Conservation (phyloP, 2,113 vertebrate genomes). For the Cyanistes caeruleus region DNA sequence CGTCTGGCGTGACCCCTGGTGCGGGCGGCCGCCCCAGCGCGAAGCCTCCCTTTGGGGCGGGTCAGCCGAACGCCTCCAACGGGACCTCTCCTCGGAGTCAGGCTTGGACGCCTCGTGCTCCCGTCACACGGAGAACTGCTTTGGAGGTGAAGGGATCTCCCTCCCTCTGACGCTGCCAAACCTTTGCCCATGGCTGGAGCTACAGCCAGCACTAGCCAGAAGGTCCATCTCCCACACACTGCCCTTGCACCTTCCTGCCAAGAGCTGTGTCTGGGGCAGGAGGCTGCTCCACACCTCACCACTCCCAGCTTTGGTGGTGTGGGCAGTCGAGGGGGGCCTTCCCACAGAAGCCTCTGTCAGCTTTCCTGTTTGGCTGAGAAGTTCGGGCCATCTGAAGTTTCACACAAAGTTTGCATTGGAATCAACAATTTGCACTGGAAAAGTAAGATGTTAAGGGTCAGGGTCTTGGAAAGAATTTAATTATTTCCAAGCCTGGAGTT, state of each 20-base stretch:
- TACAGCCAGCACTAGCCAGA: not conserved
- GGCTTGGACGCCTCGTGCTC: not conserved
- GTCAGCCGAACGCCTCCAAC: not conserved
- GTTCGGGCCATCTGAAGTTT: not conserved
- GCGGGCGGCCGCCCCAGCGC: too few species aligned
- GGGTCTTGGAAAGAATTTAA: not conserved
- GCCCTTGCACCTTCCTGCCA: not conserved
- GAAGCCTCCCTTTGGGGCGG: too few species aligned
- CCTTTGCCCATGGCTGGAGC: not conserved
- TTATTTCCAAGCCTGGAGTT: not conserved
- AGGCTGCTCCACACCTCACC: not conserved
- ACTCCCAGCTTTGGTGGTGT: accelerated
- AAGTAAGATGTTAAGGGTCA: not conserved
- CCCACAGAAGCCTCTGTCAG: not conserved
- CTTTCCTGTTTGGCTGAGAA: not conserved
- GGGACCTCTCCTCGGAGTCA: accelerated
- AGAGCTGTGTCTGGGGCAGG: accelerated
- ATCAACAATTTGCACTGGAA: not conserved
- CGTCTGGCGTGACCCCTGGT: accelerated
- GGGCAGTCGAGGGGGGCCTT: accelerated
- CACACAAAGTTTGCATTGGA: not conserved
- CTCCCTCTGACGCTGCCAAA: not conserved
- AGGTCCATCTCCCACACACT: accelerated
- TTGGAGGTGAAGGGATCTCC: not conserved
- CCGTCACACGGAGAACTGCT: accelerated